Evolutionary conservation across 2,888 invertebrate genomes (phyloP).

Genomic region (Andrena bicolor): DNA sequence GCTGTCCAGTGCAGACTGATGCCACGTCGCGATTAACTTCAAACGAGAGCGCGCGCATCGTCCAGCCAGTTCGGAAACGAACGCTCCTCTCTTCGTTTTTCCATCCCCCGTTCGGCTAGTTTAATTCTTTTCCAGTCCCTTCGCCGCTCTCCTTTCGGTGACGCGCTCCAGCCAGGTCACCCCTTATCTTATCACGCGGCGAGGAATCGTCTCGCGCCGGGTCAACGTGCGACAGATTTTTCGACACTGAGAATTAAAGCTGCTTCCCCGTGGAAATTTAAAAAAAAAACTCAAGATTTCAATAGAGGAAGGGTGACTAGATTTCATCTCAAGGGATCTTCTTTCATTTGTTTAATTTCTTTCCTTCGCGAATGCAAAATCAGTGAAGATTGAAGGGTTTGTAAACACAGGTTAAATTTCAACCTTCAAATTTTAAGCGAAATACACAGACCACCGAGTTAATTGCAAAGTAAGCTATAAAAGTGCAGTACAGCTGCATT

Average conservation of each 20-base stretch:
- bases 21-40: constrained; percentile 83
- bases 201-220: constrained; percentile 41
- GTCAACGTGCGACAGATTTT: constrained; percentile 54
- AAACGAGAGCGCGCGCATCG: constrained; percentile 76
- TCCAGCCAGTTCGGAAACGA: constrained; percentile 70
- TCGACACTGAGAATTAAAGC: neutral
- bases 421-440: no score
- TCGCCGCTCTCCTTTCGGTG: constrained; percentile 19
- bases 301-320: neutral
- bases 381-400: no score
- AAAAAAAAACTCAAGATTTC: neutral
- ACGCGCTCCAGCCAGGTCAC: constrained; percentile 16
- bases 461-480: no score
- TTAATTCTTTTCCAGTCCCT: constrained; percentile 8
- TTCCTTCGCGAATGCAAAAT: no score
- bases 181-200: constrained; percentile 54
- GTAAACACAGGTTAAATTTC: no score
- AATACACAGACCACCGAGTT: no score
- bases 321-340: no score
- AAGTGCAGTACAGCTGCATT: no score
- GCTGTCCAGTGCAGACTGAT: constrained; percentile 85
- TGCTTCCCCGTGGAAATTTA: neutral
- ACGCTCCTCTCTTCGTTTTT: constrained; percentile 35
- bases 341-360: no score
- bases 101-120: neutral